Conservation (phyloP, 2,888 invertebrate species). For the Tridacna crocea region DNA sequence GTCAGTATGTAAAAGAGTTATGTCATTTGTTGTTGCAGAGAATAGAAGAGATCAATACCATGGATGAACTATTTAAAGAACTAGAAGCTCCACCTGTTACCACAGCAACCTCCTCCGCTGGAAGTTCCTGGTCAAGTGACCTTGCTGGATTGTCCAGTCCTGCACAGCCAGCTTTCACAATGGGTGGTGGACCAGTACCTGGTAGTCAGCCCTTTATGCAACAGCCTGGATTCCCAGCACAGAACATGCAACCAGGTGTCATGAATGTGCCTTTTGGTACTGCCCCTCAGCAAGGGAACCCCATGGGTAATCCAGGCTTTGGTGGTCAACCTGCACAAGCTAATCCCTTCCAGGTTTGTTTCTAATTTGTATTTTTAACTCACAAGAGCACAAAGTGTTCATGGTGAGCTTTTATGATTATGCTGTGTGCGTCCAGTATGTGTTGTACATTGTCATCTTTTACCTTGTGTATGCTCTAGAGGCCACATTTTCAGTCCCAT, state of each 20-base stretch:
- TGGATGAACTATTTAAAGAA: constrained; percentile 71
- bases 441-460: too few species aligned
- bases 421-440: too few species aligned
- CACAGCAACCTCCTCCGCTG: constrained; percentile 11
- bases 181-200: constrained; percentile 40
- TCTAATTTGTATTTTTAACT: neutral
- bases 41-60: constrained; percentile 75
- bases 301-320: constrained; percentile 12
- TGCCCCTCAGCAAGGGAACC: constrained; percentile 11
- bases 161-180: constrained; percentile 38
- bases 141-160: constrained; percentile 44
- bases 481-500: too few species aligned
- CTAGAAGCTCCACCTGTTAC: constrained; percentile 62
- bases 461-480: too few species aligned
- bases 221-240: constrained; percentile 15
- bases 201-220: constrained; percentile 21
- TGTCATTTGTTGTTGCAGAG: constrained; percentile 43
- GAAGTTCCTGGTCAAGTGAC: constrained; percentile 32
- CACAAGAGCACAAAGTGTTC: too few species aligned
- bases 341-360: constrained; percentile 40
- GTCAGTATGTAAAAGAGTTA: too few species aligned
- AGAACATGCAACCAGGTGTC: neutral
- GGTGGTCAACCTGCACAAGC: constrained; percentile 24
- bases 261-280: constrained; percentile 25
- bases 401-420: too few species aligned